Percentiles rank a stretch among this genome's conserved stretches.
These are phyloP conservation scores for Orussus abietinus DNA, from an alignment of 1,140 invertebrate species.

Conservation along the genomic window DNA sequence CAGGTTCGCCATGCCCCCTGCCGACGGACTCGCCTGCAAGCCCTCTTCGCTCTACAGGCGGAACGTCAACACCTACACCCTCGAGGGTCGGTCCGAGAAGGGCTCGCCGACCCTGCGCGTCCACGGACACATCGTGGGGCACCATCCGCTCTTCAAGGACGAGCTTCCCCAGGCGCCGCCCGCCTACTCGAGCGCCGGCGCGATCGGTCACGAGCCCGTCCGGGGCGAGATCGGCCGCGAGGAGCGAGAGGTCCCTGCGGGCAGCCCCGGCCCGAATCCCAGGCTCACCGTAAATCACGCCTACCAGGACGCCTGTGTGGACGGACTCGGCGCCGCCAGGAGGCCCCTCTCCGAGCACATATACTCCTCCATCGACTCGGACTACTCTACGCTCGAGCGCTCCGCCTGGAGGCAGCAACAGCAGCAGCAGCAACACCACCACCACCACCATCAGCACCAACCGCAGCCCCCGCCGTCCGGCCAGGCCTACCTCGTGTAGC, in stretches of 20 bases:
- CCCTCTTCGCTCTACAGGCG: slow-evolving; percentile 61
- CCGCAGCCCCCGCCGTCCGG: slow-evolving; percentile 45
- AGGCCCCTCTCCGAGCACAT: slow-evolving; percentile 80
- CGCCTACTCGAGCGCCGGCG: slow-evolving; percentile 47
- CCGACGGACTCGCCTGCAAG: slow-evolving; percentile 46
- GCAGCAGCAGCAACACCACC: slow-evolving; percentile 41
- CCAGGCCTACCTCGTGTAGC: slow-evolving; percentile 60
- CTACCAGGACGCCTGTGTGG: slow-evolving; percentile 52
- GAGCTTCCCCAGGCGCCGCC: slow-evolving; percentile 51
- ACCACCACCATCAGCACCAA: slow-evolving; percentile 38
- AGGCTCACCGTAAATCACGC: slow-evolving; percentile 50
- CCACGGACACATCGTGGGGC: slow-evolving; percentile 48
- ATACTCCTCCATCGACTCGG: slow-evolving; percentile 82
- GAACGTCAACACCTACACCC: slow-evolving; percentile 74
- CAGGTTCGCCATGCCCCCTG: slow-evolving; percentile 79
- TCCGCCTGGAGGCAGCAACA: slow-evolving; percentile 49
- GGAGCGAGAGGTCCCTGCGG: slow-evolving; percentile 24
- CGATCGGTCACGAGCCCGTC: slow-evolving; percentile 33
- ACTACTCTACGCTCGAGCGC: slow-evolving; percentile 64
- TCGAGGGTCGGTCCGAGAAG: slow-evolving; percentile 59
- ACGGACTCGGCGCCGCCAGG: slow-evolving; percentile 54
- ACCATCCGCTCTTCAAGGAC: slow-evolving; percentile 52
- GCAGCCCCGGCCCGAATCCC: slow-evolving; percentile 7
- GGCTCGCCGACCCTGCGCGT: slow-evolving; percentile 51
- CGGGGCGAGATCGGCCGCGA: slow-evolving; percentile 26